Percentiles rank a stretch among this genome's conserved stretches.
Conservation (phyloP, 2,797 vertebrate genomes). For the Erpetoichthys calabaricus region DNA sequence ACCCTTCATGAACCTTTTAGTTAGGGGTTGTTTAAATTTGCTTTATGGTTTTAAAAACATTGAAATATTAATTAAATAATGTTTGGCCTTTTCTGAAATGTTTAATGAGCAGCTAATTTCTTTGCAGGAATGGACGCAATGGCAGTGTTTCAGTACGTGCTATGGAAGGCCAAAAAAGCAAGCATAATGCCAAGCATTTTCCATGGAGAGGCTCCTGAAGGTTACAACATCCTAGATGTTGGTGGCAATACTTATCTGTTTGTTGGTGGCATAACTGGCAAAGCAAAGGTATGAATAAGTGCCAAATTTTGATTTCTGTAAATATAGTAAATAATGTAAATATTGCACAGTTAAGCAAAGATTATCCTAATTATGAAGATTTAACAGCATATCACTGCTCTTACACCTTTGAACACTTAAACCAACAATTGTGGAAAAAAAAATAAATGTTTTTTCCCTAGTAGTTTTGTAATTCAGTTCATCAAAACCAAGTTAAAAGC, state of each 20-base stretch:
- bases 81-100: too few relatives aligned
- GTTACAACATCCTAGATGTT: slow-evolving; percentile 83
- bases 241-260: slow-evolving; percentile 86
- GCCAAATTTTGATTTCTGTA: slow-evolving; percentile 1
- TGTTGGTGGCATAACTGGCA: slow-evolving; percentile 80
- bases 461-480: too few relatives aligned
- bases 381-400: too few relatives aligned
- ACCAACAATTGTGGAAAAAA: too few relatives aligned
- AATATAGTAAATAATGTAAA: not conserved
- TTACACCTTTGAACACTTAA: too few relatives aligned
- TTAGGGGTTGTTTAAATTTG: too few relatives aligned
- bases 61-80: too few relatives aligned
- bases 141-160: slow-evolving; percentile 78
- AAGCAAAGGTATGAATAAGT: slow-evolving; percentile 60
- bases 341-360: not conserved
- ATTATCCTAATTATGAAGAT: too few relatives aligned
- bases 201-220: slow-evolving; percentile 63
- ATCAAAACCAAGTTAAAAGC: too few relatives aligned
- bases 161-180: slow-evolving; percentile 78
- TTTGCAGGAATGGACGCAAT: slow-evolving; percentile 74
- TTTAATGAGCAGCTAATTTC: not conserved
- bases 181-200: slow-evolving; percentile 61
- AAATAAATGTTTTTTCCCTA: too few relatives aligned
- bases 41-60: too few relatives aligned
- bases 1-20: too few relatives aligned